phyloP scores from a whole-genome alignment of 1,140 invertebrate species.

The Stegodyphus dumicola region DNA sequence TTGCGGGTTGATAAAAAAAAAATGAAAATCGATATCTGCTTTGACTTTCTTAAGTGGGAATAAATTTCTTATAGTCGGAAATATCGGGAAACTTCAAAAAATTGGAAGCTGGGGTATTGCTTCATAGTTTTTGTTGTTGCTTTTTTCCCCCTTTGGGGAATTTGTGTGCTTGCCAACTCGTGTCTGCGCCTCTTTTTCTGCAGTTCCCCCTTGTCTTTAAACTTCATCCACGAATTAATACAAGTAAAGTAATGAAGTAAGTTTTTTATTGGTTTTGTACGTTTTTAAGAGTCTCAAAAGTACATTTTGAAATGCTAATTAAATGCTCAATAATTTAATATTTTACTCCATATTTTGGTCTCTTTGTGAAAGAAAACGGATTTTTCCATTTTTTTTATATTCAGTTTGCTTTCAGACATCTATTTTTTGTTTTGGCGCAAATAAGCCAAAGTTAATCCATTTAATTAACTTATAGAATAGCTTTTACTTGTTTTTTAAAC shows the following conservation, averaged over 20 bases:
- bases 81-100: slow-evolving; percentile 52
- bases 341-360: not conserved
- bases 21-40: slow-evolving; percentile 48
- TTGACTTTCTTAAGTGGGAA: slow-evolving; percentile 58
- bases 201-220: slow-evolving; percentile 28
- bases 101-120: slow-evolving; percentile 30
- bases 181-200: slow-evolving; percentile 22
- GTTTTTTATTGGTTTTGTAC: slow-evolving; percentile 4
- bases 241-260: not conserved
- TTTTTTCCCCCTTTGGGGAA: slow-evolving; percentile 6
- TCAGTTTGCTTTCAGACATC: not conserved
- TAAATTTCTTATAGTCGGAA: slow-evolving; percentile 58
- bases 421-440: not conserved
- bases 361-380: not conserved
- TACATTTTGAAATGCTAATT: slow-evolving; percentile 30
- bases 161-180: slow-evolving; percentile 34
- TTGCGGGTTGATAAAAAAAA: slow-evolving; percentile 21
- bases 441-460: too few relatives aligned
- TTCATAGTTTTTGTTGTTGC: slow-evolving; percentile 57
- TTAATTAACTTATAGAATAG: too few relatives aligned
- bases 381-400: not conserved
- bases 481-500: too few relatives aligned
- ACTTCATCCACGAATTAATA: slow-evolving; percentile 31
- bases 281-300: not conserved
- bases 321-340: slow-evolving; percentile 32